Conservation (phyloP, 1,140 invertebrate species). For the Palaemon carinicauda region DNA sequence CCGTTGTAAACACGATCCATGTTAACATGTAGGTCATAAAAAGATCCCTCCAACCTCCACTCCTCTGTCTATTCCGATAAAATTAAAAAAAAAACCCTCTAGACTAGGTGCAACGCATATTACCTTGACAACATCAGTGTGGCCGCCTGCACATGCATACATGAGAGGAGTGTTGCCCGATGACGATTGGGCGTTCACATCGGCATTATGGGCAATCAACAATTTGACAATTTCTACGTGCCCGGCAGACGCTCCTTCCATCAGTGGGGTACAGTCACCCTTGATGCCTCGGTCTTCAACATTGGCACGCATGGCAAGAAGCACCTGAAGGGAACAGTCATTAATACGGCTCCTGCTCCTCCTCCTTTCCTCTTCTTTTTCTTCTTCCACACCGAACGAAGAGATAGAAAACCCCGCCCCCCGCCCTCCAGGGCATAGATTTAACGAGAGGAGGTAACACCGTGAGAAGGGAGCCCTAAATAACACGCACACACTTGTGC, state of each 20-base stretch:
- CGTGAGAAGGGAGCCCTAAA: too few species aligned
- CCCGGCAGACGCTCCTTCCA: slow-evolving; percentile 95
- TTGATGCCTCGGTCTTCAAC: slow-evolving; percentile 95
- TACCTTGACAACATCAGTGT: slow-evolving; percentile 84
- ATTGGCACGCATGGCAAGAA: slow-evolving; percentile 96
- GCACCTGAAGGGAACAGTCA: slow-evolving; percentile 71
- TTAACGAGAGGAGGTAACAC: too few species aligned
- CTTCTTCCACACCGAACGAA: too few species aligned
- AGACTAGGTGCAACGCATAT: neutral
- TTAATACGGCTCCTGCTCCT: neutral
- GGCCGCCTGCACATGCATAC: slow-evolving; percentile 97
- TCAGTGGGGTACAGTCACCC: slow-evolving; percentile 94
- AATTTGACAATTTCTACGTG: slow-evolving; percentile 94
- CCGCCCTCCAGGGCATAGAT: too few species aligned
- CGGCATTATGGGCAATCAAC: slow-evolving; percentile 88
- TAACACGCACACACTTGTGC: too few species aligned
- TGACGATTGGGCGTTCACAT: slow-evolving; percentile 71
- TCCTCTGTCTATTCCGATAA: too few species aligned
- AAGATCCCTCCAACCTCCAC: too few species aligned
- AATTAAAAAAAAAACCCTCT: neutral
- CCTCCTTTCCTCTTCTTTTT: too few species aligned
- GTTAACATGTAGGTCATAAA: too few species aligned
- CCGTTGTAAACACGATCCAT: too few species aligned
- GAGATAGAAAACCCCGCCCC: too few species aligned
- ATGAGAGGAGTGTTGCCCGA: slow-evolving; percentile 94